These are phyloP conservation scores for Epinotia demarniana DNA, from an alignment of 2,888 invertebrate genomes.

Conservation along the genomic window DNA sequence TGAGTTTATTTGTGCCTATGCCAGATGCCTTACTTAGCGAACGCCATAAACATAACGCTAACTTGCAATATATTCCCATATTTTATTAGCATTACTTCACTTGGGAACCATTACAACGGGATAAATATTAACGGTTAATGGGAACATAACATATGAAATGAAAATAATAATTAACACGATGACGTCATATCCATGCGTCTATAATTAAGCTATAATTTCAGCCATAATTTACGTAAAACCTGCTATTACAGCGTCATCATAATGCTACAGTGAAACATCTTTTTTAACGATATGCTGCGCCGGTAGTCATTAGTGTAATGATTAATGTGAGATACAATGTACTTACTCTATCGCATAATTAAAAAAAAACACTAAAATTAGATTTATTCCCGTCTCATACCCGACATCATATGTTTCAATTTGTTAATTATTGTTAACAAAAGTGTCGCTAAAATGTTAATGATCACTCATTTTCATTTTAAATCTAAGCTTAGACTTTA, in stretches of 20 bases:
- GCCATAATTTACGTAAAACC: slow-evolving; percentile 9
- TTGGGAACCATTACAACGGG: not conserved
- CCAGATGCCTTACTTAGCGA: not conserved
- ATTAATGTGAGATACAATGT: not conserved
- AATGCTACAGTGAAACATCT: slow-evolving; percentile 6
- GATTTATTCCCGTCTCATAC: too few species aligned
- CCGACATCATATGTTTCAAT: too few species aligned
- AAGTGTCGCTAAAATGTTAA: too few species aligned
- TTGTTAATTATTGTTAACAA: too few species aligned
- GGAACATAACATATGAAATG: slow-evolving; percentile 4
- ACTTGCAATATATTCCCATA: not conserved
- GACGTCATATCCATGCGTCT: slow-evolving; percentile 6
- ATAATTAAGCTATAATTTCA: slow-evolving; percentile 22
- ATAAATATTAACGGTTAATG: not conserved
- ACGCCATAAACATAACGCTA: not conserved
- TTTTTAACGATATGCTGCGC: not conserved
- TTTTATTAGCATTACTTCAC: not conserved
- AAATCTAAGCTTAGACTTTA: too few species aligned
- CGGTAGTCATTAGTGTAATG: slow-evolving; percentile 1
- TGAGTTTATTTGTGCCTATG: not conserved
- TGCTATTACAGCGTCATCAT: slow-evolving; percentile 10
- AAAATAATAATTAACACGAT: slow-evolving; percentile 6
- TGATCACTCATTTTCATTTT: too few species aligned
- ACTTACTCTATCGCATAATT: too few species aligned
- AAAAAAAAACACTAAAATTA: too few species aligned